Evolutionary conservation across 2,888 invertebrate species (phyloP).

Genomic region (Lathronympha strigana): DNA sequence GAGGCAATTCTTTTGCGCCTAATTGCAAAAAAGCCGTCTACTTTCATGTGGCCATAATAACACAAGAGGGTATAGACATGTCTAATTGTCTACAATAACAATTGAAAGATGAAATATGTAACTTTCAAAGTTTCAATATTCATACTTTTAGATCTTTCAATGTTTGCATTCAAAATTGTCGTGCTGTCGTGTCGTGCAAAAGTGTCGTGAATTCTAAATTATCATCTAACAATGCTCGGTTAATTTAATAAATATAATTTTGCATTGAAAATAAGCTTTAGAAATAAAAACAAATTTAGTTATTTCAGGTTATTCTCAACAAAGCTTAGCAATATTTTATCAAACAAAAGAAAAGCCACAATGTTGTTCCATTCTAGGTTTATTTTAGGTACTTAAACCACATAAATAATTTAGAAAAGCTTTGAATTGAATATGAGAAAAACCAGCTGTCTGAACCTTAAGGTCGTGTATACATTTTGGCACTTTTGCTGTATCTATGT

Average conservation of each 20-base stretch:
- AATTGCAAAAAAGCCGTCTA: no score
- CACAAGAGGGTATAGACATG: not conserved
- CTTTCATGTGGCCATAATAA: no score
- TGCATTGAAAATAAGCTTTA: not conserved
- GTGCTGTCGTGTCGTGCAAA: not conserved
- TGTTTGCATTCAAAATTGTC: not conserved
- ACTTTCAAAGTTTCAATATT: no score
- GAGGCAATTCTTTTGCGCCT: no score
- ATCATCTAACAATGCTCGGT: not conserved
- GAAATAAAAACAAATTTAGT: not conserved
- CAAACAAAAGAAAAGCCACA: not conserved
- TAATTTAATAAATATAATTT: not conserved
- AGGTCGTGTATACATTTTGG: no score
- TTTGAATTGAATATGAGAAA: not conserved
- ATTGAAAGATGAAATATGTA: no score
- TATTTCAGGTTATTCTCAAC: not conserved
- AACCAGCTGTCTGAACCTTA: no score
- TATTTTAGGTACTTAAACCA: not conserved
- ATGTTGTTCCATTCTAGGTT: not conserved
- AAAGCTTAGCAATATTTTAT: not conserved
- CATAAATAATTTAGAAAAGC: not conserved
- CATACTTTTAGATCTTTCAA: not conserved
- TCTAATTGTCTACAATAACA: not conserved
- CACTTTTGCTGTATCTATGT: no score
- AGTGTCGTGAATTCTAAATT: not conserved